Evolutionary conservation across 2,888 invertebrate species (phyloP), one percentile per base, ranked within the genome.

Genomic region (Cerastoderma edule): DNA sequence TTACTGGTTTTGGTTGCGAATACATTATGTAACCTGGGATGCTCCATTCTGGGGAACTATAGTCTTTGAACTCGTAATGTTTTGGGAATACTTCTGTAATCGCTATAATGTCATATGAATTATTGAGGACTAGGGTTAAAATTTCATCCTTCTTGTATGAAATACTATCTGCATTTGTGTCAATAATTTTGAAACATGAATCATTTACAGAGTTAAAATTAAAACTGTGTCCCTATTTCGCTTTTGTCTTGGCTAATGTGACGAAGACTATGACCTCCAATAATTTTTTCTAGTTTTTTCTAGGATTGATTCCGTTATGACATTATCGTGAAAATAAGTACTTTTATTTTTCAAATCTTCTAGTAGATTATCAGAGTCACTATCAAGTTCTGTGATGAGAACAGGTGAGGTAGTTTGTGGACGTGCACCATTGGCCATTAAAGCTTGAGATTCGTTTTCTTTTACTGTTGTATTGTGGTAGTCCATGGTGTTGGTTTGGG

Each of bases 201-300:
- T 8, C 22, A 50, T 50, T 8, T 53, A 53, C 53, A 53, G 22
- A 27, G 4, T 53, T 53, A 53, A 53, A 53, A 53, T 27, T 24
- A 53, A 53, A 50, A 53, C 24, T 4, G 22, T 27, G 13, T 2
- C 13, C 24, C 24, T 53, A 53, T 53, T 22, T 27, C 27, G 27
- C 3, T 16, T 53, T 24, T 22, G 3, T 2, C 13, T 53, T 28
- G 22, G 53, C 27, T 53, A 28, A 53, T 53, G 53, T 53, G n/a
- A n/a, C n/a, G n/a, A n/a, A n/a, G n/a, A n/a, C n/a, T n/a, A n/a
- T n/a, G n/a, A n/a, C n/a, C n/a, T n/a, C n/a, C n/a, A n/a, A n/a
- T n/a, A n/a, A n/a, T n/a, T n/a, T n/a, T n/a, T n/a, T n/a, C n/a
- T n/a, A 22, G 53, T 22, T 4, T 4, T 28, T 22, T 22, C 24